Conservation (phyloP, 2,888 invertebrate species). For the Mechanitis messenoides region DNA sequence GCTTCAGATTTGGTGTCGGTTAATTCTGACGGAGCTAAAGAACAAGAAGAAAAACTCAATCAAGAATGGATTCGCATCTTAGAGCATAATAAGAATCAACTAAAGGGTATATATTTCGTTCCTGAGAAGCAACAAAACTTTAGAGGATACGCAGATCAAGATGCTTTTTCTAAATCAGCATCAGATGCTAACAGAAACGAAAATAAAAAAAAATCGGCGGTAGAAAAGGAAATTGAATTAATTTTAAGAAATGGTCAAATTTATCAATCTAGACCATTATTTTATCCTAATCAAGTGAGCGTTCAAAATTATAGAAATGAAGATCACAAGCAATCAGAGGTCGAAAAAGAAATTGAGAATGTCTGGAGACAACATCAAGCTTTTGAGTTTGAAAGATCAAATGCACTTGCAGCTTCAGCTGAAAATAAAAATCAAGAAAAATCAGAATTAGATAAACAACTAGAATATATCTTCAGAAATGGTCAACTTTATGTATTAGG, state of each 20-base stretch:
- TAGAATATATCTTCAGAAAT: constrained; percentile 12
- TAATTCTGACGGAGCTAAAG: constrained; percentile 24
- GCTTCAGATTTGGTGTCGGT: constrained; percentile 24
- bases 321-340: constrained; percentile 31
- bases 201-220: constrained; percentile 31
- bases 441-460: not conserved
- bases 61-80: constrained; percentile 30
- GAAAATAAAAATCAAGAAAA: not conserved
- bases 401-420: not conserved
- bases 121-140: constrained; percentile 16
- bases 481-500: constrained; percentile 2
- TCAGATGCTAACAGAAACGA: constrained; percentile 2
- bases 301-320: constrained; percentile 5
- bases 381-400: not conserved
- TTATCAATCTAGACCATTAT: too few species aligned
- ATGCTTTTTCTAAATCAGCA: constrained; percentile 1
- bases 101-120: constrained; percentile 21
- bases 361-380: not conserved
- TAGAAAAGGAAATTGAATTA: constrained; percentile 28
- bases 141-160: constrained; percentile 12
- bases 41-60: constrained; percentile 24
- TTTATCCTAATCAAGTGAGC: too few species aligned
- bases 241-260: too few species aligned
- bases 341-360: constrained; percentile 40
- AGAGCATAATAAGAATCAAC: constrained; percentile 30